These are phyloP conservation scores for Notodonta dromedarius DNA, from an alignment of 2,888 invertebrate species.

Conservation along the genomic window DNA sequence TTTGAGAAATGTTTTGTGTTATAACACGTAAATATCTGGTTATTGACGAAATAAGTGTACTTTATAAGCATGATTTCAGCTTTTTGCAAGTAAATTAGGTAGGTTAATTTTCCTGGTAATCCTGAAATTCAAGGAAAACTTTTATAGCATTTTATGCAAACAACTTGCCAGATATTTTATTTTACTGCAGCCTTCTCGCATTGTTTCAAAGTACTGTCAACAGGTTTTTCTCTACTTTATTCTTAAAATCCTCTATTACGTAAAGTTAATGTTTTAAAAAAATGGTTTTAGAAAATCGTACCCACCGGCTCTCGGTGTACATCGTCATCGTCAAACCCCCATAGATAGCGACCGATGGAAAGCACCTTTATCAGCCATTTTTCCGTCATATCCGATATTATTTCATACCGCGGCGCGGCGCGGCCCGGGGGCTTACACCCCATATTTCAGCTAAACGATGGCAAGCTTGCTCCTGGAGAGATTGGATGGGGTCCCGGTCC, in stretches of 20 bases:
- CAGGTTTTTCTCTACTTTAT: too few species aligned
- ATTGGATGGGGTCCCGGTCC: conserved; percentile 43
- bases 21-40: conserved; percentile 14
- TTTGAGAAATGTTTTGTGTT: conserved; percentile 12
- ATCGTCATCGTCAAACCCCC: conserved; percentile 25
- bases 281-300: neutral
- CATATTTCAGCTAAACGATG: conserved; percentile 59
- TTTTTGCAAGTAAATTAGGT: neutral
- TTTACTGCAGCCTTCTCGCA: neutral
- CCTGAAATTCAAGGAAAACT: neutral
- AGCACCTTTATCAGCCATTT: conserved; percentile 55
- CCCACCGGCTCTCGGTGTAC: conserved; percentile 24
- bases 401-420: conserved; percentile 46
- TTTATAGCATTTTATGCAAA: neutral
- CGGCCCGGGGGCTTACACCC: conserved; percentile 49
- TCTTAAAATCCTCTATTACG: too few species aligned
- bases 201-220: too few species aligned
- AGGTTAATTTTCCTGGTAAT: neutral
- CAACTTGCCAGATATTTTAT: neutral
- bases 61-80: neutral
- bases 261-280: too few species aligned
- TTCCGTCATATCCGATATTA: conserved; percentile 57
- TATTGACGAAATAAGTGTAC: neutral
- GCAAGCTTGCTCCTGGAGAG: conserved; percentile 34
- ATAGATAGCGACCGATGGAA: conserved; percentile 41